Base-by-base conservation (phyloP, 2,888 invertebrate genomes). In the Piscicola geometra region DNA sequence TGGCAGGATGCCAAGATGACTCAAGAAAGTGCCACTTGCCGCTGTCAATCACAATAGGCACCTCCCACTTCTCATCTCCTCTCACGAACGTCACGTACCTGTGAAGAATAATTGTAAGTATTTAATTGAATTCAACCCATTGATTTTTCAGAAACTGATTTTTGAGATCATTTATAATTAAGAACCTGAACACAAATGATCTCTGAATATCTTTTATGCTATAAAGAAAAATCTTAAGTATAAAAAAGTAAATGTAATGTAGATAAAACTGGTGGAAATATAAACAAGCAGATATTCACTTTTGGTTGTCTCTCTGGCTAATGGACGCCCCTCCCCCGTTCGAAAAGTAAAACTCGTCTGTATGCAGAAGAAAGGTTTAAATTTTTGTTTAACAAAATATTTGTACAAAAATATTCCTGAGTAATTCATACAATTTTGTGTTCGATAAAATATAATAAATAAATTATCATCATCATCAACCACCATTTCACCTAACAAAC, bases 1-100 rank as follows among this genome's bases (percentile, higher is more conserved):
- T 81, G 2, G 80, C 80, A 1, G 81, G 81, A 69, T 84, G 82
- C 84, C 84, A 85, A 15, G 83, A 81, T 77, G 83, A 76, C 70
- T 83, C 82, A 0, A 84, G 78, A 33, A 82, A 80, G 74, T 83
- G 81, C 84, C 84, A 85, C 5, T 79, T 76, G 36, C 82, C 79
- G 15, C 77, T 75, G 5, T 73, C 75, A 36, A 83, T 60, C 18
- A 79, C 78, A 0, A 82, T 79, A 1, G 78, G 76, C 15, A 83
- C 82, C 12, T 79, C 79, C 84, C 84, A 85, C 30, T 56, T 52
- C 30, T 77, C 33, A 25, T 75, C 78, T 0, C 36, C 67, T 18
- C 30, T 41, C 25, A 76, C 71, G 25, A 83, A 82, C 66, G 79
- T 80, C 28, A 82, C 81, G 33, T 80, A 77, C 33, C 84, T 81